phyloP scores from a whole-genome alignment of 1,140 invertebrate species.

The Bombus waltoni region DNA sequence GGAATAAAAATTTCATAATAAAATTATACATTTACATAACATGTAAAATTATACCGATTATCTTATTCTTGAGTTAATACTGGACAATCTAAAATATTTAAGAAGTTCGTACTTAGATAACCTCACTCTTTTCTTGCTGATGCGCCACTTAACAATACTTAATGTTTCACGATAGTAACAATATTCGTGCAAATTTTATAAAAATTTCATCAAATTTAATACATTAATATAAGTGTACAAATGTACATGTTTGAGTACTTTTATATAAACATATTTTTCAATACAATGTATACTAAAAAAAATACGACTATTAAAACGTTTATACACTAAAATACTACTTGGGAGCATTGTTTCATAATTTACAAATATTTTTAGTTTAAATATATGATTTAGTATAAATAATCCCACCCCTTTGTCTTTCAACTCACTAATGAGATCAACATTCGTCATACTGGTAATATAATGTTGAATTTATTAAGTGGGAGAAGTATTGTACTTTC shows the following conservation, averaged over 20 bases:
- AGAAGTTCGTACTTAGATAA: conserved; percentile 8
- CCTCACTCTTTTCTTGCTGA: background rate
- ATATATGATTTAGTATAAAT: conserved; percentile 5
- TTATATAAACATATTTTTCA: background rate
- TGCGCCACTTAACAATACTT: conserved; percentile 13
- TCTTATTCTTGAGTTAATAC: background rate
- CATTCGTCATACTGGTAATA: conserved; percentile 47
- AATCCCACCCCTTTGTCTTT: conserved; percentile 6
- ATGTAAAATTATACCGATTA: background rate
- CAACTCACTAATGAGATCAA: conserved; percentile 21
- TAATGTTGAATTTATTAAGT: conserved; percentile 20
- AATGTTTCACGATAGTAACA: background rate
- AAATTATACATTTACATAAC: background rate
- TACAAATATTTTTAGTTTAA: conserved; percentile 15
- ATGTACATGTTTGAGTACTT: background rate
- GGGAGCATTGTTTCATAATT: background rate
- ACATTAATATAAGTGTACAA: background rate
- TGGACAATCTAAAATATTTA: background rate
- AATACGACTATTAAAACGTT: background rate
- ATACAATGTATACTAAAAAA: background rate
- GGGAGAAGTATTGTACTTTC: conserved; percentile 34
- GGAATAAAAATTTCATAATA: background rate
- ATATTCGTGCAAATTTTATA: background rate
- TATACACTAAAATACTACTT: background rate
- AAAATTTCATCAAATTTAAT: background rate